These are phyloP conservation scores for Trichomalopsis sarcophagae DNA, from an alignment of 1,140 invertebrate genomes.

Conservation along the genomic window DNA sequence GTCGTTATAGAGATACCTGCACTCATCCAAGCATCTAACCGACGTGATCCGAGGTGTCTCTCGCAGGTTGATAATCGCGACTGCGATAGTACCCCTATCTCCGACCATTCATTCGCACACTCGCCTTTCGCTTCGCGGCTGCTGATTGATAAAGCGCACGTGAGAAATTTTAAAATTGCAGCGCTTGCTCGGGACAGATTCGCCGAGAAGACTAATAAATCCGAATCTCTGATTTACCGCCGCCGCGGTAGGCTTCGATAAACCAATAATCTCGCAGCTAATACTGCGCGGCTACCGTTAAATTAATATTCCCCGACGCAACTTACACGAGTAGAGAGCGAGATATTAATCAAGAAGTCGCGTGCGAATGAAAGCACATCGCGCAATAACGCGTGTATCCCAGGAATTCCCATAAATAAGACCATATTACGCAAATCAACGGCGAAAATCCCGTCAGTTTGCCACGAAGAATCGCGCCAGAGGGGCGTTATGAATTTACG, in stretches of 20 bases:
- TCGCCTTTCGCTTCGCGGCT: neutral
- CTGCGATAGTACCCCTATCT: neutral
- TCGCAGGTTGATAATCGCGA: neutral
- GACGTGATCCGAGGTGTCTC: neutral
- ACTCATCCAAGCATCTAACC: neutral
- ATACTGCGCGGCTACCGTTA: neutral
- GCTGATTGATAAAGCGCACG: neutral
- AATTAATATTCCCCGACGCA: neutral
- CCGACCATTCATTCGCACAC: neutral
- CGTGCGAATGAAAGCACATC: neutral
- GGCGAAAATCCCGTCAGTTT: neutral
- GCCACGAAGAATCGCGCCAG: neutral
- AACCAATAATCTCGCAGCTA: neutral
- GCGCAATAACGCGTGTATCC: neutral
- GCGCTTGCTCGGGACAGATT: no score
- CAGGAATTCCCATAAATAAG: neutral
- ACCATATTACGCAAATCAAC: neutral
- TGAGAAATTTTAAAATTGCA: conserved; percentile 1
- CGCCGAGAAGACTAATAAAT: neutral
- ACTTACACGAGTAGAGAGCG: neutral
- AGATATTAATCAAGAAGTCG: neutral
- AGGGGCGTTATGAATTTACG: no score
- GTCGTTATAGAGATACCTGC: no score
- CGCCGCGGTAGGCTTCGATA: neutral
- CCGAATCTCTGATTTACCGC: neutral